phyloP scores from a whole-genome alignment of 2,797 vertebrate species.

The Cheirogaleus major region DNA sequence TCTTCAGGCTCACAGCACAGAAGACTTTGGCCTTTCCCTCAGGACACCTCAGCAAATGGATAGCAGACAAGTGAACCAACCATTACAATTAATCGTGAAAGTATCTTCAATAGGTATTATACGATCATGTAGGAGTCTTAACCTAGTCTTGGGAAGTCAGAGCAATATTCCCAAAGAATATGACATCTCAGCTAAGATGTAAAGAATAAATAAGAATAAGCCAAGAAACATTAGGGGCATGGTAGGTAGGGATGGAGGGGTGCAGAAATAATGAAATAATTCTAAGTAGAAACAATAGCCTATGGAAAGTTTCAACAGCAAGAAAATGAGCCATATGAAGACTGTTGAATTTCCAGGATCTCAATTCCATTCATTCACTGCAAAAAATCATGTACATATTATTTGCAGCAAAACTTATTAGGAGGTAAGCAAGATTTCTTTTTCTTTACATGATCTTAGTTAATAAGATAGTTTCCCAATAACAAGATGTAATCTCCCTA shows the following conservation, averaged over 20 bases:
- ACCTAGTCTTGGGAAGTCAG: not conserved
- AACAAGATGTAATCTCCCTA: not conserved
- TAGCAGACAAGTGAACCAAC: not conserved
- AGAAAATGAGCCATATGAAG: not conserved
- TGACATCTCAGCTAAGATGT: not conserved
- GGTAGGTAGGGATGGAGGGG: not conserved
- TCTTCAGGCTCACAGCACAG: not conserved
- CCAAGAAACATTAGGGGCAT: not conserved
- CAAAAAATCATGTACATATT: not conserved
- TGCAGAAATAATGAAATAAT: not conserved
- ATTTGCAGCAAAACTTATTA: constrained; percentile 23
- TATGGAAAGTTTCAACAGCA: not conserved
- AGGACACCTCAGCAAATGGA: not conserved
- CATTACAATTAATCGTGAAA: not conserved
- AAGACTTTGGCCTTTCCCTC: not conserved
- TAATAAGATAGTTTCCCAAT: constrained; percentile 40
- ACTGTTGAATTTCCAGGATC: not conserved
- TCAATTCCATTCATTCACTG: not conserved
- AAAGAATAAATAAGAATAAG: not conserved
- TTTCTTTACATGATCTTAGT: constrained; percentile 45
- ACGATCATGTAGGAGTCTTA: not conserved
- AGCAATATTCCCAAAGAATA: not conserved
- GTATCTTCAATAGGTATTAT: not conserved
- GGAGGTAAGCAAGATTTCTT: not conserved
- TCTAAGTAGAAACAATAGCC: not conserved